phyloP scores from a whole-genome alignment of 2,113 vertebrate genomes.

The Clarias batrachus region DNA sequence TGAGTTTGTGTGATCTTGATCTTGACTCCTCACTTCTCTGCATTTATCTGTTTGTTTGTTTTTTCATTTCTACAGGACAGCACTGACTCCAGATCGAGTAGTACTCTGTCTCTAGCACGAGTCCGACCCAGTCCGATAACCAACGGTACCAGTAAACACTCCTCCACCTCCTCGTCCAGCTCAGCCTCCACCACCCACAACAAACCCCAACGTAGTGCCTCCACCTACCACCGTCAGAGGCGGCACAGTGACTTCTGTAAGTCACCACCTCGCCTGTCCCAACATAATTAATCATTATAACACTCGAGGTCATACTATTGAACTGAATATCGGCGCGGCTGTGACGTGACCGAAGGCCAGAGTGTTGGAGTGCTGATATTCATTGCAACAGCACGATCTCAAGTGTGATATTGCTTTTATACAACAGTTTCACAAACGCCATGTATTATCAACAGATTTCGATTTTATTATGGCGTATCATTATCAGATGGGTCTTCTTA shows the following conservation, averaged over 20 bases:
- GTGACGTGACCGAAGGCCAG: too few species aligned
- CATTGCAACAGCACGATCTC: too few species aligned
- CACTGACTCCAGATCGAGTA: constrained; percentile 76
- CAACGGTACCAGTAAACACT: constrained; percentile 83
- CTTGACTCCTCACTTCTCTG: background rate
- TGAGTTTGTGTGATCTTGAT: background rate
- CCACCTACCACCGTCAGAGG: constrained; percentile 89
- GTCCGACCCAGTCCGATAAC: constrained; percentile 83
- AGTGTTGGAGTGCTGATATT: too few species aligned
- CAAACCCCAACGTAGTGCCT: constrained; percentile 84
- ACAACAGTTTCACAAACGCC: too few species aligned
- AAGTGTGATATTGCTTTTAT: too few species aligned
- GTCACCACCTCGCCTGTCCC: constrained; percentile 51
- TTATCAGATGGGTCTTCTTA: too few species aligned
- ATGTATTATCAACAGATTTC: too few species aligned
- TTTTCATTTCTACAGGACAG: constrained; percentile 67
- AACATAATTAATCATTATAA: too few species aligned
- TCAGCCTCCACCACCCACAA: constrained; percentile 78
- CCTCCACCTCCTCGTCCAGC: constrained; percentile 72
- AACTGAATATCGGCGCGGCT: too few species aligned
- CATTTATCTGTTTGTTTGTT: background rate
- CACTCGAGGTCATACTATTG: too few species aligned
- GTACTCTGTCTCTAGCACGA: constrained; percentile 83
- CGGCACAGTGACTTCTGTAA: constrained; percentile 94
- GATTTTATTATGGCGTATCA: too few species aligned